Conservation (phyloP, 2,113 vertebrate genomes). For the Sinocyclocheilus anophthalmus region DNA sequence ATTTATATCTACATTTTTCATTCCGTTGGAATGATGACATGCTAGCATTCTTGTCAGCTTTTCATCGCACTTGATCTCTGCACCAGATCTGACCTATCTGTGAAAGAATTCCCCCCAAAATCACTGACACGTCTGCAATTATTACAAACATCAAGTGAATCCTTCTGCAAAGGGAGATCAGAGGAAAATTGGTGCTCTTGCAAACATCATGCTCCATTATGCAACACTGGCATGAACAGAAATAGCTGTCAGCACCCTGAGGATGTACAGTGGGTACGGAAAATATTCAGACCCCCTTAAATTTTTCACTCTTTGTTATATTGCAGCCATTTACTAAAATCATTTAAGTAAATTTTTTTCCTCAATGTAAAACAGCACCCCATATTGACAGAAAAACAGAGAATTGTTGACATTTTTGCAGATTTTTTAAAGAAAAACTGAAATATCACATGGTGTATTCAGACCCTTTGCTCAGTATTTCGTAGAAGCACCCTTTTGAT, state of each 20-base stretch:
- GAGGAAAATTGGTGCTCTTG: not conserved
- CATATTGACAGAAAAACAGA: no score
- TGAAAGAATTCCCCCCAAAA: not conserved
- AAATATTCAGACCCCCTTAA: no score
- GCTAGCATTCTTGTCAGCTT: not conserved
- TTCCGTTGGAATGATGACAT: not conserved
- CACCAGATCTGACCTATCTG: not conserved
- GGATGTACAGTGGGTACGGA: not conserved
- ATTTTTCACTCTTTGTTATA: no score
- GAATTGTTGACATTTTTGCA: no score
- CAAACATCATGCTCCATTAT: conserved; percentile 21
- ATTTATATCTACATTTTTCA: not conserved
- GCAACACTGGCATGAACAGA: conserved; percentile 20
- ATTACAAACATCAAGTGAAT: not conserved
- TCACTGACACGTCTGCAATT: not conserved
- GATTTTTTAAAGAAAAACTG: no score
- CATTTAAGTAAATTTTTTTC: no score
- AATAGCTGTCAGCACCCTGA: conserved; percentile 7
- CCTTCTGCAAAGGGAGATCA: not conserved
- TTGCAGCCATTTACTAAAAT: no score
- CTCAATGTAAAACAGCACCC: no score
- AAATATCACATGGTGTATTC: no score
- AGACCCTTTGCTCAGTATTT: no score
- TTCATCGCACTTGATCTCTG: not conserved
- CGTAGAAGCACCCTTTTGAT: no score